These are phyloP conservation scores for Heliconius eleuchia DNA, from an alignment of 1,140 invertebrate species.

Conservation along the genomic window DNA sequence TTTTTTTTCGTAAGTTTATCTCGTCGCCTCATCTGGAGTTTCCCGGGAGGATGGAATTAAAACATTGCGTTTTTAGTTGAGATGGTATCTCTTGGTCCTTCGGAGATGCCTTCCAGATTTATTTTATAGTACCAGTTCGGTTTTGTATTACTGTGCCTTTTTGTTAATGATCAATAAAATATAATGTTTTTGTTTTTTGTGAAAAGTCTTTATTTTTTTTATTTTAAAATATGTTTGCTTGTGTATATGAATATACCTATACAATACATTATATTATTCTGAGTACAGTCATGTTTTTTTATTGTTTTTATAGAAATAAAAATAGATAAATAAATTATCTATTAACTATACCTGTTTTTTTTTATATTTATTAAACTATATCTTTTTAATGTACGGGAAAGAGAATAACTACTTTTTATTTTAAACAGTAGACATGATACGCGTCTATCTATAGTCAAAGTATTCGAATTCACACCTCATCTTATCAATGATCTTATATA, in stretches of 20 bases:
- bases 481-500: neutral
- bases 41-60: constrained; percentile 59
- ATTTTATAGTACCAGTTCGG: constrained; percentile 50
- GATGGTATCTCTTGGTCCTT: constrained; percentile 53
- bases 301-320: too few relatives aligned
- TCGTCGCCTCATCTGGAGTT: constrained; percentile 48
- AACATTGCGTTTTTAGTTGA: constrained; percentile 67
- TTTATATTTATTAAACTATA: too few relatives aligned
- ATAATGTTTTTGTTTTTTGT: neutral
- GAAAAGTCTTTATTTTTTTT: neutral
- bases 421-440: neutral
- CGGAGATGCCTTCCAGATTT: constrained; percentile 54
- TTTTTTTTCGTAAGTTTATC: constrained; percentile 43
- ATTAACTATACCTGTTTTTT: too few relatives aligned
- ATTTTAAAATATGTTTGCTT: neutral
- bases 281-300: too few relatives aligned
- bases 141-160: constrained; percentile 25
- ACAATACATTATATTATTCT: too few relatives aligned
- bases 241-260: neutral
- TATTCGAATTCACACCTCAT: constrained; percentile 7
- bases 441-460: neutral
- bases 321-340: too few relatives aligned
- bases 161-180: constrained; percentile 15
- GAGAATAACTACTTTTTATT: neutral
- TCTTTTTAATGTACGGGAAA: too few relatives aligned